Base-by-base conservation (phyloP, 2,113 vertebrate genomes). In the Cyphomyrus discorhynchus region DNA sequence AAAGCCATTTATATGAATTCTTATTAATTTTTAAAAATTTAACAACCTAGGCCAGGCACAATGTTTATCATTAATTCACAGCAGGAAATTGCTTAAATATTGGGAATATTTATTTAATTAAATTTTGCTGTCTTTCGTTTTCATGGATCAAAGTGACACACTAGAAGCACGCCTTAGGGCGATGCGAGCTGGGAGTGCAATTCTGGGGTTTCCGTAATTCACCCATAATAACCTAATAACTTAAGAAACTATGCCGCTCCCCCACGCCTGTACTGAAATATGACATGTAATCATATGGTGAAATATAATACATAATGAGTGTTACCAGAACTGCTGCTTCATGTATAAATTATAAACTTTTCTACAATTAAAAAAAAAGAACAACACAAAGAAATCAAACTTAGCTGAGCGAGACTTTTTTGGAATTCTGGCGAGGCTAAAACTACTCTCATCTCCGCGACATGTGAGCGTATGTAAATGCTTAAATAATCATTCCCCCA, bases 71-170 rank as follows among this genome's bases (percentile, higher is more conserved):
- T 80, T 80, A 80, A 80, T 80, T 80, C 74, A 42, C 74, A 80
- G 74, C 31, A 42, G 74, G 74, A 80, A 80, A 80, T 80, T 80
- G 74, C 70, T 80, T 80, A 80, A 80, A 80, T 80, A 80, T 80
- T 42, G 35, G 74, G 74, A 42, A 80, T 80, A 80, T 80, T 80
- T 80, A 80, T 80, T 80, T 80, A 5, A 80, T 80, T 80, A 80
- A 80, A 80, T 80, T 39, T 39, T 39, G 74, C 74, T 42, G 74
- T 80, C 74, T 80, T 80, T 80, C 74, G 31, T 39, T 80, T 80
- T 80, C 74, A 42, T 80, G 74, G 74, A 80, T 80, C 74, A 80
- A 80, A 80, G 74, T 80, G 35, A 80, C 74, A 80, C 35, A 80
- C 5, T 19, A 7, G 70, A 80, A 80, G 31, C 74, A 80, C 17